A percentile compares a stretch with the other conserved stretches of the same genome.
These are phyloP conservation scores for Diaperis boleti DNA, from an alignment of 2,888 invertebrate species.

Conservation along the genomic window DNA sequence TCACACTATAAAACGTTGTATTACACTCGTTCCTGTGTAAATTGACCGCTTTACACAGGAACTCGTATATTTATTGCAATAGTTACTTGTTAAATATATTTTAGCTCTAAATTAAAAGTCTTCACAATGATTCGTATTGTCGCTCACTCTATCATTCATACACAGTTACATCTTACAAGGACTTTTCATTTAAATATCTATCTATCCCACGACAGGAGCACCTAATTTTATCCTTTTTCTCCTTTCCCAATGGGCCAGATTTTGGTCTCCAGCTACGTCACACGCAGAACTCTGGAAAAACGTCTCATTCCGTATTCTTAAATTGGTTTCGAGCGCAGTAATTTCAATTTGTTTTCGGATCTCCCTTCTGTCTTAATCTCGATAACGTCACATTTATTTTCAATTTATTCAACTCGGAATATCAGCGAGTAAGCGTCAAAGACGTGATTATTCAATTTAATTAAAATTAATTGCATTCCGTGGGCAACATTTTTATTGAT, in stretches of 20 bases:
- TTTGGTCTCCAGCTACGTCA: constrained; percentile 29
- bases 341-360: constrained; percentile 38
- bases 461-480: constrained; percentile 39
- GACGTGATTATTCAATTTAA: constrained; percentile 36
- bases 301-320: constrained; percentile 26
- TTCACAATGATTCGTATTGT: no score
- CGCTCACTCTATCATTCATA: no score
- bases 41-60: no score
- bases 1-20: no score
- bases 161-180: no score
- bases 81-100: no score
- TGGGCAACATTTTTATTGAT: constrained; percentile 38
- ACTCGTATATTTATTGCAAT: no score
- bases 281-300: constrained; percentile 24
- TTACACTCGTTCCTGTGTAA: no score
- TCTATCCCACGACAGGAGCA: neutral
- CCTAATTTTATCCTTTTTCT: neutral
- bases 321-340: constrained; percentile 34
- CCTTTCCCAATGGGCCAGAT: constrained; percentile 11
- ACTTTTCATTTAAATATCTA: neutral
- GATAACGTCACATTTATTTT: constrained; percentile 39
- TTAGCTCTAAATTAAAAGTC: no score
- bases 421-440: constrained; percentile 26
- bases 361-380: constrained; percentile 36
- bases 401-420: constrained; percentile 30